Base-by-base conservation (phyloP, 1,140 invertebrate genomes). In the Dreissena polymorpha region DNA sequence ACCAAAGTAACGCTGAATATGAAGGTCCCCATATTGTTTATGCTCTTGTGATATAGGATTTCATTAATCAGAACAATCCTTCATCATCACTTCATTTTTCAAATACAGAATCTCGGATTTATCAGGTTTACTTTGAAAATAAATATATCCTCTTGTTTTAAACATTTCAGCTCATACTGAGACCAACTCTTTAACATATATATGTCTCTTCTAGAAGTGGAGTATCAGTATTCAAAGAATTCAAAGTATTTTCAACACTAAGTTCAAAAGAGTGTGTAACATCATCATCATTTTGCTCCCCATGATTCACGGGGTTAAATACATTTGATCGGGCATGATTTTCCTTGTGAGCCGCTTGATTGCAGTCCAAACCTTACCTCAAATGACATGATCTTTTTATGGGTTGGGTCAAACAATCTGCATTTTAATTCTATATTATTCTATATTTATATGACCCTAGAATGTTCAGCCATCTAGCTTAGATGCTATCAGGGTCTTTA, bases 401-500 rank as follows among this genome's bases (percentile, higher is more conserved):
- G 50, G 71, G 65, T 25, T 70, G 39, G 10, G 77, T 71, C 14
- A 71, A 51, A 25, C 39, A 68, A 80, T 82, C 79, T 5, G 71
- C 60, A 64, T 74, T 82, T 13, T 27, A 51, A 39, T 82, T 70
- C 39, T 82, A 25, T 50, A 68, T 57, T 21, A 86, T 83, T 0
- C 57, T 16, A 78, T 49, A 83, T 53, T 78, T 23, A 68, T 76
- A 86, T 8, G 71, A 50, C 13, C 70, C 23, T n/a, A n/a, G n/a
- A n/a, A n/a, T n/a, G n/a, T n/a, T n/a, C n/a, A n/a, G n/a, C n/a
- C n/a, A n/a, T n/a, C 71, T 8, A 21, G 72, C 83, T 14, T 82
- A 39, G 51, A 79, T 67, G 6, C 77, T 65, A 49, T 84, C 67
- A 12, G 74, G 77, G 10, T 86, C 60, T 25, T 84, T 79, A 74